Percentiles rank a stretch among this genome's conserved stretches.
Evolutionary conservation across 2,888 invertebrate species (phyloP).

Genomic region (Alitta virens): DNA sequence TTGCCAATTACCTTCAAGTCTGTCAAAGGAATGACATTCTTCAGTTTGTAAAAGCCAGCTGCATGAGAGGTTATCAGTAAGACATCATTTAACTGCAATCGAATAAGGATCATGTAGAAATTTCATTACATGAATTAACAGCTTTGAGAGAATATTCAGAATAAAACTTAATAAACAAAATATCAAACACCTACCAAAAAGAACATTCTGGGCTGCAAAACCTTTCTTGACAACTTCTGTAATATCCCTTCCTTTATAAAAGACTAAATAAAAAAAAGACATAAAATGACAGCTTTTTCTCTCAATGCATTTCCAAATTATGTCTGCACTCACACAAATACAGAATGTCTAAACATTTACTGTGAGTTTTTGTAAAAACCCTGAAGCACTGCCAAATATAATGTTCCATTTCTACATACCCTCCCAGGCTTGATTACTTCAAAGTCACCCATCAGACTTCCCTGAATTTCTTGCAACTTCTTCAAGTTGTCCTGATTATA

Average conservation of each 20-base stretch:
- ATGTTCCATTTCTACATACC: too few species aligned
- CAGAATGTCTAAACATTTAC: too few species aligned
- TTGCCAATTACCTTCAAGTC: slow-evolving; percentile 63
- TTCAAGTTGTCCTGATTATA: slow-evolving; percentile 63
- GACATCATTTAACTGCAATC: slow-evolving; percentile 52
- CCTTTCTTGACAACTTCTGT: slow-evolving; percentile 67
- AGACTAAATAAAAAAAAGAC: slow-evolving; percentile 25
- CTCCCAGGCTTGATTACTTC: slow-evolving; percentile 63
- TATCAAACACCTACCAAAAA: slow-evolving; percentile 61
- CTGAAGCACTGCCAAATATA: too few species aligned
- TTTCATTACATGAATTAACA: too few species aligned
- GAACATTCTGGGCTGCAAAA: slow-evolving; percentile 65
- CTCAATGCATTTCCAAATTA: too few species aligned
- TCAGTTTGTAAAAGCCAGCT: slow-evolving; percentile 49
- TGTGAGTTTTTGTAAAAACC: too few species aligned
- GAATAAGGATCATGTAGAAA: background rate
- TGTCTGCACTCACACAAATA: too few species aligned
- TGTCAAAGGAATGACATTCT: slow-evolving; percentile 61
- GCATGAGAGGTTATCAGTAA: slow-evolving; percentile 50
- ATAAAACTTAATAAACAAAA: background rate
- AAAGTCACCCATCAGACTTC: slow-evolving; percentile 55
- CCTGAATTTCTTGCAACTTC: slow-evolving; percentile 62
- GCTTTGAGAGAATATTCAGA: background rate
- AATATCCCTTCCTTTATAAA: slow-evolving; percentile 67
- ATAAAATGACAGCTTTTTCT: background rate